Base-by-base conservation (phyloP, 2,113 vertebrate species). In the Jaculus jaculus region DNA sequence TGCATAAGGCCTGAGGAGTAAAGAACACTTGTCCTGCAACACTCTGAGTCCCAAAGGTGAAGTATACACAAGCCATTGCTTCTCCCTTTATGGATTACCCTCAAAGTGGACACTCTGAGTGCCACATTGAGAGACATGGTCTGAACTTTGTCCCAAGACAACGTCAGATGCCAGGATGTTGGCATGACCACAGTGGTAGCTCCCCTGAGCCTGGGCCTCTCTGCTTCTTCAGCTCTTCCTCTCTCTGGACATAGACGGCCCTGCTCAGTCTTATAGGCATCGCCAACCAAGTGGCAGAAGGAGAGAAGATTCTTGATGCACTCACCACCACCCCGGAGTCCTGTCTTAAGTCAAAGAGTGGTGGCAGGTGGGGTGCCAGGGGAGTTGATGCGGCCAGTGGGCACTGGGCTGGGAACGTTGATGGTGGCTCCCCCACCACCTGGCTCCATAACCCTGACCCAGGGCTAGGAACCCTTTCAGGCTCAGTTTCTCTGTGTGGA, bases 51-150 rank as follows among this genome's bases (percentile, higher is more conserved):
- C n/a, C 72, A 11, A 5, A 39, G 6, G 51, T 60, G 7, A n/a
- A 9, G 51, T 7, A 1, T 4, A 4, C 10, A 7, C 6, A 0
- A 5, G 5, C 6, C 26, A 5, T 32, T 23, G 26, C 23, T 24
- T 28, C 20, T 60, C 2, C 10, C 32, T 24, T 34, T 7, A 1
- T 28, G 9, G 28, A 30, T 23, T 17, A 16, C 16, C 26, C 5
- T 21, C 2, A 2, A 20, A 32, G n/a, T 17, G 21, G 75, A 47
- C 11, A 58, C 32, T 13, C 10, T 23, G 26, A 39, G 34, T 32
- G 74, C 42, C 4, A 21, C 16, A 5, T 30, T 21, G 47, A 32
- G 47, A 77, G 13, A 37, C 17, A 3, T 3, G 5, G 24, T 26
- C 72, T 42, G 23, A 10, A 6, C 20, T 77, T 47, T 51, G 42